Evolutionary conservation across 2,113 vertebrate genomes (phyloP).

Genomic region (Hypomesus transpacificus): DNA sequence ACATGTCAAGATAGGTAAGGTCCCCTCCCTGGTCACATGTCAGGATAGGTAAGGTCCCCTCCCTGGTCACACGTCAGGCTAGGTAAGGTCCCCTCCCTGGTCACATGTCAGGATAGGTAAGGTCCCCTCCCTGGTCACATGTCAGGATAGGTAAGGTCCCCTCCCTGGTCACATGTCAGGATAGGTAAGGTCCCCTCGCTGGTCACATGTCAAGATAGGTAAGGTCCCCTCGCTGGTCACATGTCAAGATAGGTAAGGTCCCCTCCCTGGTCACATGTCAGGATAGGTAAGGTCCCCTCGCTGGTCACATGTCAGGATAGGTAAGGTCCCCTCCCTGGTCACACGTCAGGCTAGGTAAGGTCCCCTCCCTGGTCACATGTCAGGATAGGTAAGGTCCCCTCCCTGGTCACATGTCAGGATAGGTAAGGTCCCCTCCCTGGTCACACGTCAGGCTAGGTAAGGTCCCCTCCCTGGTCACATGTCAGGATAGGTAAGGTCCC

Average conservation of each 20-base stretch:
- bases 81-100: too few species aligned
- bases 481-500: too few species aligned
- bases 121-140: too few species aligned
- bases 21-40: slow-evolving; percentile 87
- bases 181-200: slow-evolving; percentile 67
- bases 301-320: too few species aligned
- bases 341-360: slow-evolving; percentile 77
- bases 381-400: slow-evolving; percentile 68
- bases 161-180: slow-evolving; percentile 37
- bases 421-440: slow-evolving; percentile 75
- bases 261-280: too few species aligned
- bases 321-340: too few species aligned
- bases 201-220: slow-evolving; percentile 21
- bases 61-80: too few species aligned
- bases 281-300: too few species aligned
- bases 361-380: slow-evolving; percentile 38
- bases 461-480: too few species aligned
- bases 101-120: too few species aligned
- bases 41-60: slow-evolving; percentile 76
- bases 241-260: slow-evolving; percentile 79
- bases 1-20: slow-evolving; percentile 19
- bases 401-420: slow-evolving; percentile 33
- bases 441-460: slow-evolving; percentile 79
- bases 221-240: slow-evolving; percentile 80
- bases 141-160: slow-evolving; percentile 73